Evolutionary conservation across 2,888 invertebrate genomes (phyloP).

Genomic region (Agapostemon virescens): DNA sequence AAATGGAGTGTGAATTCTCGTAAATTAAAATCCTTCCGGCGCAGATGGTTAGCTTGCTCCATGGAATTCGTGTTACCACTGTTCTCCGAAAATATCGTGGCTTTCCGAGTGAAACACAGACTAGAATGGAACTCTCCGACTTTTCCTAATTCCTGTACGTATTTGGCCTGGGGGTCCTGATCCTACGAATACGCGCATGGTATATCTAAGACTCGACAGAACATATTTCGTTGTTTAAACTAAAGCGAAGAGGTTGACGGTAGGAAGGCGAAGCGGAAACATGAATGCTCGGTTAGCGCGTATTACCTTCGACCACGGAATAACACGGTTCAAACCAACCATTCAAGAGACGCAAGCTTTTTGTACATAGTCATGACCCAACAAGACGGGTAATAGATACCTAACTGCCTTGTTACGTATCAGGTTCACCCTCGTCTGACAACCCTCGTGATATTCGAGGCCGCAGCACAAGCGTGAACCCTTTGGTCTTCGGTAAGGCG

Average conservation of each 20-base stretch:
- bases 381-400: constrained; percentile 63
- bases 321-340: constrained; percentile 45
- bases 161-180: too few relatives aligned
- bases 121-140: too few relatives aligned
- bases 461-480: constrained; percentile 20
- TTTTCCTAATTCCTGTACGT: too few relatives aligned
- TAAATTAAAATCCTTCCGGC: not conserved
- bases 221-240: not conserved
- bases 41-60: not conserved
- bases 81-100: not conserved
- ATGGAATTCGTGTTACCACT: not conserved
- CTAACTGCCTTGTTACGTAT: constrained; percentile 62
- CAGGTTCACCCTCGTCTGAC: constrained; percentile 46
- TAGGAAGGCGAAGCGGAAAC: constrained; percentile 8
- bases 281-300: constrained; percentile 28
- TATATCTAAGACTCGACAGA: too few relatives aligned
- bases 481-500: not conserved
- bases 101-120: not conserved
- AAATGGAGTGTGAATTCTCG: not conserved
- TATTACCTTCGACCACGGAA: constrained; percentile 47
- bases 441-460: constrained; percentile 35
- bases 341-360: constrained; percentile 57
- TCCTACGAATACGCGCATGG: too few relatives aligned
- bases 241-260: not conserved
- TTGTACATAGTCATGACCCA: constrained; percentile 52